Base-by-base conservation (phyloP, 37 sponge, comb jelly and placozoan species). In the Bolinopsis microptera region DNA sequence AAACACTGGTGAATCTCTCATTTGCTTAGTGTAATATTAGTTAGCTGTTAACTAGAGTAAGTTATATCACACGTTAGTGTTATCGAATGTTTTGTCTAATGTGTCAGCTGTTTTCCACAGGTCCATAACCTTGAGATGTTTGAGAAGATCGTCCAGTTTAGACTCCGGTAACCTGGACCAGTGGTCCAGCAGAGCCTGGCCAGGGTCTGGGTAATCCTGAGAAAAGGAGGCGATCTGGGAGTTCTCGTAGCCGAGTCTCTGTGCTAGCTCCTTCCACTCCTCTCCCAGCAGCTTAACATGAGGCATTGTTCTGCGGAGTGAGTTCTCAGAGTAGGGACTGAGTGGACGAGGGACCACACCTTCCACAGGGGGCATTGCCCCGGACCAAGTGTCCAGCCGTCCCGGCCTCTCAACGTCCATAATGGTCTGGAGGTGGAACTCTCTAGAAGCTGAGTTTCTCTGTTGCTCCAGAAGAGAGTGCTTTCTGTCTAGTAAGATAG, bases 201-300 rank as follows among this genome's bases (percentile, higher is more conserved):
- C 82, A 16, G 82, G 82, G 82, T 80, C 38, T 8, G 82, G 82
- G 23, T 23, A 80, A 37, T 80, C 82, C 37, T 8, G 38, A 36
- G 82, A 80, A 30, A 80, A 80, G 3, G 31, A 30, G 8, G 82
- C 82, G 38, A 80, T 80, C 38, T 80, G 82, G 32, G 82, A 80
- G 37, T 80, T 80, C 35, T 80, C 82, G 32, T 80, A 80, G 23
- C 82, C 82, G 1, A 80, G 38, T 34, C 82, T 80, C 37, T 80
- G 82, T 21, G 82, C 82, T 1, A 80, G 38, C 82, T 80, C 82
- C 38, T 80, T 80, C 82, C 82, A 80, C 38, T 80, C 82, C 9
- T 35, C 82, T 1, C 82, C 82, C 22, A 80, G 82, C 37, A 80
- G 22, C 37, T 30, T 28, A 22, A 80, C 37, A 9, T 80, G 38